These are phyloP conservation scores for Euura saliciscinereae DNA, from an alignment of 1,140 invertebrate species.

Conservation along the genomic window DNA sequence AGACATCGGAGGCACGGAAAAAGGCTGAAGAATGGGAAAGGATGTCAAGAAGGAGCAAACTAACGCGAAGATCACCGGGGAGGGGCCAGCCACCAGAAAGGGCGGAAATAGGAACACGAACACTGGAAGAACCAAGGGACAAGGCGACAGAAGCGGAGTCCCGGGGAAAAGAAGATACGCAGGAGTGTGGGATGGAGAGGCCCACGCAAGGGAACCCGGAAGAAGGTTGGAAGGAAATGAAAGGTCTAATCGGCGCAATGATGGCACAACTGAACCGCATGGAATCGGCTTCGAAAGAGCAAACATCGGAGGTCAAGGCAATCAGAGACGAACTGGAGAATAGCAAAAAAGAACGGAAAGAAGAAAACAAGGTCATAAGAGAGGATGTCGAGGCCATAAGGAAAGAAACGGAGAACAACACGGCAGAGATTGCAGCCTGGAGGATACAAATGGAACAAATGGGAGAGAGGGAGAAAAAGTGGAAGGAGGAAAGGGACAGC, in stretches of 20 bases:
- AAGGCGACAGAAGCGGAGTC: background rate
- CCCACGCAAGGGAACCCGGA: background rate
- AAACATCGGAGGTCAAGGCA: background rate
- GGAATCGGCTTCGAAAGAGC: background rate
- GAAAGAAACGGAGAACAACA: no score
- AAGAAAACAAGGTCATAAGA: conserved; percentile 9
- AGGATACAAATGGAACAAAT: no score
- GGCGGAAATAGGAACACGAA: no score
- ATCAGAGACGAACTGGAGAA: background rate
- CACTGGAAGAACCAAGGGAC: no score
- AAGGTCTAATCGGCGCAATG: background rate
- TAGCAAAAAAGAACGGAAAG: background rate
- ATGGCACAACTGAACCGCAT: background rate
- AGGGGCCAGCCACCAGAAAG: no score
- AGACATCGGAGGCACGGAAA: no score
- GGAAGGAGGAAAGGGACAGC: background rate
- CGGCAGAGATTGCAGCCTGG: no score
- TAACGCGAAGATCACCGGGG: no score
- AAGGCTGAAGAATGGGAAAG: no score
- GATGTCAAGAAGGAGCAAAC: no score
- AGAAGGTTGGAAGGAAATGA: background rate
- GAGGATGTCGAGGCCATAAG: background rate
- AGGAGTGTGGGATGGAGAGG: background rate
- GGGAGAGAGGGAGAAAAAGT: background rate
- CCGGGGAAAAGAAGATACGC: background rate